These are phyloP conservation scores for Grallaria varia DNA, from an alignment of 2,113 vertebrate genomes.

Conservation along the genomic window DNA sequence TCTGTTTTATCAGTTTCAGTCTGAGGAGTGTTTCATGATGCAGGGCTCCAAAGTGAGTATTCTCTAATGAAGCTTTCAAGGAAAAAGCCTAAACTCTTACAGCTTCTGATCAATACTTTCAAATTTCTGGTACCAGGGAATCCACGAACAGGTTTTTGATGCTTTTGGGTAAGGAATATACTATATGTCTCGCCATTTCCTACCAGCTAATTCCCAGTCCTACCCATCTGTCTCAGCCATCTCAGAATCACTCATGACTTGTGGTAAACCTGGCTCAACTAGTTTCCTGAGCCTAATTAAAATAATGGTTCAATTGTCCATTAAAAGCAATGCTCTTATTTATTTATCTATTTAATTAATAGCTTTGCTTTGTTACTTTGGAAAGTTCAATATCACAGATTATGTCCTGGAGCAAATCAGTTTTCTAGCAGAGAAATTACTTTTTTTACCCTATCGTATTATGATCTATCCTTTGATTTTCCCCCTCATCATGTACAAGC, in stretches of 20 bases:
- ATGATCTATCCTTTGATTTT: not conserved
- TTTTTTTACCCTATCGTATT: not conserved
- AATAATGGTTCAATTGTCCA: not conserved
- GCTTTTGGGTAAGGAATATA: not conserved
- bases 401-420: not conserved
- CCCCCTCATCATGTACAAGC: not conserved
- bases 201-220: not conserved
- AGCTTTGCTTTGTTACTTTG: not conserved
- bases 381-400: not conserved
- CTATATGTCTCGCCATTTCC: not conserved
- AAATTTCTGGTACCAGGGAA: not conserved
- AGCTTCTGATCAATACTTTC: not conserved
- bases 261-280: not conserved
- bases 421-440: not conserved
- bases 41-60: not conserved
- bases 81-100: not conserved
- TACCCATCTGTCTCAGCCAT: not conserved
- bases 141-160: fast-evolving
- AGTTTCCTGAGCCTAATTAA: not conserved
- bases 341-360: not conserved
- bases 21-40: not conserved
- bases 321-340: not conserved
- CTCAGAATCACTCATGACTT: not conserved
- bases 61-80: not conserved
- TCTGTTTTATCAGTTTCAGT: not conserved